phyloP scores from a whole-genome alignment of 2,797 vertebrate genomes.

The Aselliscus stoliczkanus region DNA sequence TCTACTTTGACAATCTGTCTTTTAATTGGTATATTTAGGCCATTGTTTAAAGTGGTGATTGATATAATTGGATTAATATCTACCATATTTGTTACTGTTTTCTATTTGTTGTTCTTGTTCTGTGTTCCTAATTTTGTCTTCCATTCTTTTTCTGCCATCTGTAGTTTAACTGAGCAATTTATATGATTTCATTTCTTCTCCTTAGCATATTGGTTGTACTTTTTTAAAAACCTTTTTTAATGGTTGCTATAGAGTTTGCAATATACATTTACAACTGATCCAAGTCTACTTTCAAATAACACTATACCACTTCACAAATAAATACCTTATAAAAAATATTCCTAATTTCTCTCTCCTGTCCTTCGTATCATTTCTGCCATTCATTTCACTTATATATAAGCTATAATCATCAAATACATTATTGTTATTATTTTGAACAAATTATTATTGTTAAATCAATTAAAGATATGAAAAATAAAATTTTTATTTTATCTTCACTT shows the following conservation, averaged over 20 bases:
- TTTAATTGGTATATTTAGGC: not conserved
- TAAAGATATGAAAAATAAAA: not conserved
- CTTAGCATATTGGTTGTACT: not conserved
- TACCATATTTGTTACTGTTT: not conserved
- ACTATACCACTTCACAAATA: not conserved
- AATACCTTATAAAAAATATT: not conserved
- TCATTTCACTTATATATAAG: not conserved
- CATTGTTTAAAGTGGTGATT: not conserved
- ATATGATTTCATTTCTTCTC: not conserved
- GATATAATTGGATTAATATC: not conserved
- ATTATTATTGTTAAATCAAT: not conserved
- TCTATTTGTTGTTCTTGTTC: not conserved
- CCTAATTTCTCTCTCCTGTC: not conserved
- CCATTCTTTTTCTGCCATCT: not conserved
- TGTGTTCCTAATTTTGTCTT: not conserved
- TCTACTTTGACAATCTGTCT: not conserved
- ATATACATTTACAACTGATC: not conserved
- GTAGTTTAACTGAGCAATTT: not conserved
- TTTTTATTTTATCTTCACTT: not conserved
- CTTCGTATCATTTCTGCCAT: not conserved
- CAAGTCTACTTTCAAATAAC: not conserved
- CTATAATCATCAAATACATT: not conserved
- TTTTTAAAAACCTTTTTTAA: not conserved
- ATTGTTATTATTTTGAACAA: not conserved
- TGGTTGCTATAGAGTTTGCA: not conserved